Percentiles rank a stretch among this genome's conserved stretches.
These are phyloP conservation scores for Erebia epiphron DNA, from an alignment of 2,888 invertebrate genomes.

Conservation along the genomic window DNA sequence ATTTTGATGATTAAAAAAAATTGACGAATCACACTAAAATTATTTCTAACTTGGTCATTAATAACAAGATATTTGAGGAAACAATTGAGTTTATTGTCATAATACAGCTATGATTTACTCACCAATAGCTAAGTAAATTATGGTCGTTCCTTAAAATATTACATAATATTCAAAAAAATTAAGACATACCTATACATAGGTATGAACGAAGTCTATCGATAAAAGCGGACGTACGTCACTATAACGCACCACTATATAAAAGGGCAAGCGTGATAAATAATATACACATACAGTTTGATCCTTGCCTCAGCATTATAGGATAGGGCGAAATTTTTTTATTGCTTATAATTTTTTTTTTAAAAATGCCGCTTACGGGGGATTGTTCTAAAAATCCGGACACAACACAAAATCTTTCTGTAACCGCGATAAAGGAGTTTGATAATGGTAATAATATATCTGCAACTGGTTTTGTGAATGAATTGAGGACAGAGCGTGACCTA, in stretches of 20 bases:
- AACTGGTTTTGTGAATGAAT: conserved; percentile 32
- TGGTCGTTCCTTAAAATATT: too few species aligned
- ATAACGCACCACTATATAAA: background rate
- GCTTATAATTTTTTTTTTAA: background rate
- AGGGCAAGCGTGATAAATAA: background rate
- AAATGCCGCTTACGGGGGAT: conserved; percentile 23
- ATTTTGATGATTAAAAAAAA: too few species aligned
- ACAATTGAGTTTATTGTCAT: too few species aligned
- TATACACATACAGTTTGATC: conserved; percentile 5
- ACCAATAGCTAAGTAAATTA: too few species aligned
- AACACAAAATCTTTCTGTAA: conserved; percentile 37
- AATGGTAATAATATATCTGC: conserved; percentile 26
- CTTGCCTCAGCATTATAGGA: background rate
- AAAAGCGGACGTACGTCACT: background rate
- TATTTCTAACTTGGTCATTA: too few species aligned
- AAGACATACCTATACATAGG: too few species aligned
- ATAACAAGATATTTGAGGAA: too few species aligned
- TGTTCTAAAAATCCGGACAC: conserved; percentile 29
- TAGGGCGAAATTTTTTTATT: background rate
- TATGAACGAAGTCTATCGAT: background rate
- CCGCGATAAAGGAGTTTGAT: conserved; percentile 33
- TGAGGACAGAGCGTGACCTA: conserved; percentile 25
- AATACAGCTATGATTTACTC: too few species aligned
- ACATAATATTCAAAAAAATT: too few species aligned
- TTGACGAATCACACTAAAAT: too few species aligned